A percentile compares a stretch with the other conserved stretches of the same genome.
Evolutionary conservation across 2,797 vertebrate species (phyloP).

Genomic region (Myotis vivesi): DNA sequence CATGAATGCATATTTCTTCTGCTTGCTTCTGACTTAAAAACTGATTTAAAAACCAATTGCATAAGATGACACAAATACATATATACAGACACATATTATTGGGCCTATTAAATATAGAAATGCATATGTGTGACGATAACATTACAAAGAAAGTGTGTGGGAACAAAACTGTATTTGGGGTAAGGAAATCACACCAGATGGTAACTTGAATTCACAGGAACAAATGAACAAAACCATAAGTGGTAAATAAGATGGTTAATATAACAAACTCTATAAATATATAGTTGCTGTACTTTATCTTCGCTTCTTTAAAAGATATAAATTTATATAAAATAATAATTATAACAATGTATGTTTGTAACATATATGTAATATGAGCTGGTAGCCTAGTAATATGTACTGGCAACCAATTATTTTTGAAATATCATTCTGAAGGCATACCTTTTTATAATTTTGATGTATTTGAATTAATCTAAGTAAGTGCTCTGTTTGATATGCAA

Average conservation of each 20-base stretch:
- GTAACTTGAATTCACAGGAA: background rate
- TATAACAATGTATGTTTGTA: background rate
- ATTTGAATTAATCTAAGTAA: background rate
- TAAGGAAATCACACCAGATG: background rate
- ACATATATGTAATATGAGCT: background rate
- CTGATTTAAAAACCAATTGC: background rate
- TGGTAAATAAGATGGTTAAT: background rate
- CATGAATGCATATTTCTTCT: background rate
- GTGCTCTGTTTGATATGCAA: background rate
- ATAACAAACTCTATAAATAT: background rate
- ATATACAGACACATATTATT: accelerated
- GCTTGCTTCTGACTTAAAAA: background rate
- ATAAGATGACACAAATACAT: background rate
- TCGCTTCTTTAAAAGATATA: background rate
- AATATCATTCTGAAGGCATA: background rate
- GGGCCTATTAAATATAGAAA: background rate
- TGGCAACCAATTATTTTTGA: background rate
- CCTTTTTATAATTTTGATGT: background rate
- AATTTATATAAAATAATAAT: background rate
- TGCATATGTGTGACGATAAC: background rate
- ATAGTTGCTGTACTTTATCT: background rate
- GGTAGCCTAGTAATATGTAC: background rate
- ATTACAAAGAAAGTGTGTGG: background rate
- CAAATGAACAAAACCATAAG: background rate
- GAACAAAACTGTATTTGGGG: background rate